Percentiles rank a stretch among this genome's conserved stretches.
These are phyloP conservation scores for Chelon labrosus DNA, from an alignment of 2,797 vertebrate species.

Conservation along the genomic window DNA sequence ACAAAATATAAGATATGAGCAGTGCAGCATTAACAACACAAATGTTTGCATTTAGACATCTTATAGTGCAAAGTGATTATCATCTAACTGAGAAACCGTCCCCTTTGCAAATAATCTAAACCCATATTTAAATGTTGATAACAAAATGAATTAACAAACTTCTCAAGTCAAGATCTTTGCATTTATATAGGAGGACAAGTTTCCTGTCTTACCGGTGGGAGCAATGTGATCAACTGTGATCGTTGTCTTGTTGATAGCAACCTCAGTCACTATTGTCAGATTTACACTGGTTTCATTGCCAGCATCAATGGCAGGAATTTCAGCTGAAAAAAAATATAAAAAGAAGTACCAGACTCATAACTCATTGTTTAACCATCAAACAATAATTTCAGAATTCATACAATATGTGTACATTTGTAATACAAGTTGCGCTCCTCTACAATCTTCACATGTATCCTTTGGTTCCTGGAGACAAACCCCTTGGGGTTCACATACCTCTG, in stretches of 20 bases:
- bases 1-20: not conserved
- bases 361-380: not conserved
- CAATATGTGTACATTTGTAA: not conserved
- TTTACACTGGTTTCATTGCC: constrained; percentile 47
- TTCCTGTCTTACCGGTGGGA: constrained; percentile 52
- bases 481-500: too few relatives aligned
- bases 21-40: not conserved
- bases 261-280: constrained; percentile 26
- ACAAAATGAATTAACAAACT: not conserved
- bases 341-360: not conserved
- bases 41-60: not conserved
- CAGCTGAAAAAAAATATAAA: constrained; percentile 47
- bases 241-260: constrained; percentile 55
- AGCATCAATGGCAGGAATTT: constrained; percentile 13
- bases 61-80: not conserved
- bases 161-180: too few relatives aligned
- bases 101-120: not conserved
- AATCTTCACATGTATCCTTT: too few relatives aligned
- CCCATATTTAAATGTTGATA: not conserved
- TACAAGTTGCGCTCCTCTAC: too few relatives aligned
- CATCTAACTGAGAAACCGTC: not conserved
- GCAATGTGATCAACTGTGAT: constrained; percentile 31
- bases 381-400: too few relatives aligned
- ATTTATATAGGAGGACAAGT: not conserved
- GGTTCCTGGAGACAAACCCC: too few relatives aligned